Base-by-base conservation (phyloP, 1,140 invertebrate genomes). In the Notospermus geniculatus region DNA sequence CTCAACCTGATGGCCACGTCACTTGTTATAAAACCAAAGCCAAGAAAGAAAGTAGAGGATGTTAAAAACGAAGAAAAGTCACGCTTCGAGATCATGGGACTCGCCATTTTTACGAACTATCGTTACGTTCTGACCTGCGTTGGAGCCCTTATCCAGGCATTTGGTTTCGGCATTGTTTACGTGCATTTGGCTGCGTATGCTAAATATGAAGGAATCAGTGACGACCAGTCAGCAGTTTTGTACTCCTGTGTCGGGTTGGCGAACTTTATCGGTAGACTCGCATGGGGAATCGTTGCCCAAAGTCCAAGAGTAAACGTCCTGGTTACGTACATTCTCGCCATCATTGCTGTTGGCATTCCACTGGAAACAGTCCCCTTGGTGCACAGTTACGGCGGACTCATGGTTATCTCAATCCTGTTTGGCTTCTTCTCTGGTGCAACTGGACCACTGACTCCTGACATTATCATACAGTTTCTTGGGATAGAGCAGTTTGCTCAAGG, bases 1-100 rank as follows among this genome's bases (percentile, higher is more conserved):
- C 84, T 98, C 13, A 65, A 79, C 60, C 57, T 69, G 27, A 56
- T 75, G 27, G 63, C 73, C 0, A 23, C 25, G 5, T 50, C 46
- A 50, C n/a, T 50, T 5, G 9, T 50, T 27, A 50, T 50, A n/a
- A 19, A 23, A 23, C 46, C 1, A 25, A 19, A 27, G 53, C 53
- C 56, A 54, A 27, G 57, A 43, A 50, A 55, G 39, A 41, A 58
- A 15, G 43, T 62, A 57, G 43, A 50, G 5, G 30, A 61, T 15
- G 41, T 32, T 29, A 28, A 41, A 0, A 61, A 53, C n/a, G 39
- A 59, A 27, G 54, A 59, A 36, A 27, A 59, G 52, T 23, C 36
- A 30, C 25, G 27, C 28, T 17, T 28, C 28, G 52, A 54, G 2
- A 46, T 52, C 23, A 45, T 52, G 13, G 19, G 46, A 5, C 9